Base-by-base conservation (phyloP, 2,888 invertebrate genomes). In the Eledona agricola region DNA sequence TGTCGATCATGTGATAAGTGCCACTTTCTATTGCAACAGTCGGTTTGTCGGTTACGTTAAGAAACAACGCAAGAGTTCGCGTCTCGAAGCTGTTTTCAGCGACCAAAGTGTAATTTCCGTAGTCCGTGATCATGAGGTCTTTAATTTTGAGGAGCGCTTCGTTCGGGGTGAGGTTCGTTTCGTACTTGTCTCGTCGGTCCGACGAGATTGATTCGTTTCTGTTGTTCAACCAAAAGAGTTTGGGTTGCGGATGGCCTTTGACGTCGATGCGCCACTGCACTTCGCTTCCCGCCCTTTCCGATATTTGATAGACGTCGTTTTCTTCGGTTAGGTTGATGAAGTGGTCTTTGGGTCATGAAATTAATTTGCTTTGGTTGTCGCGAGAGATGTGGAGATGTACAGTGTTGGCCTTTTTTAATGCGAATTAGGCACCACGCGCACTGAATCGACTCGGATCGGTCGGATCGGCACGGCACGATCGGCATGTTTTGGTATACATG, bases 51-150 rank as follows among this genome's bases (percentile, higher is more conserved):
- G 70, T 69, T 10, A 86, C 82, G 12, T 78, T 76, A 1, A 86
- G 70, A 23, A 77, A 78, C 31, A 84, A 79, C 31, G 76, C 72
- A 1, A 82, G 58, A 1, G 63, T 66, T 57, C 80, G 74, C 0
- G 70, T 68, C 23, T 72, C 70, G 10, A 75, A 64, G 2, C 71
- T 72, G 63, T 84, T 85, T 3, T 67, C 69, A 0, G 82, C 86
- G 20, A 74, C 72, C 2, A 87, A 71, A 0, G 74, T 71, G 66
- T 87, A 88, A 9, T 69, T 68, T n/a, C 88, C 88, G 51, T 79
- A 79, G 67, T 88, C 84, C 2, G 66, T 59, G 2, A 85, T 67
- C 11, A 73, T 73, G 0, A 83, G 72, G 31, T 77, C 73, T 6
- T 73, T 75, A 13, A 87, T 81, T 52, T 73, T 74, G 9, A 86